These are phyloP conservation scores for Channallabes apus DNA, from an alignment of 2,797 vertebrate species.

Conservation along the genomic window DNA sequence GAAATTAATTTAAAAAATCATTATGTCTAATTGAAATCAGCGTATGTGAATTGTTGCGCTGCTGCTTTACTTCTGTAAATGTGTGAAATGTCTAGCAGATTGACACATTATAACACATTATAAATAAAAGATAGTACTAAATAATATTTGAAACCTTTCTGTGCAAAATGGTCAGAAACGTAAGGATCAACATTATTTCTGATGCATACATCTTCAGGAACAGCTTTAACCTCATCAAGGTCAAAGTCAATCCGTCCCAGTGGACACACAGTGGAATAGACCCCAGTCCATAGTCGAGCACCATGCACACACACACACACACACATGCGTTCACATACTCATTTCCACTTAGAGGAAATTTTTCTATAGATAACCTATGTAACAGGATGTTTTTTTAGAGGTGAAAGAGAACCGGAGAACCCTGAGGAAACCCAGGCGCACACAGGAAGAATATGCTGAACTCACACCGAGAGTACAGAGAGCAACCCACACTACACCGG, in stretches of 20 bases:
- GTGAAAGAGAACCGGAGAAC: neutral
- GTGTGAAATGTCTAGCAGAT: neutral
- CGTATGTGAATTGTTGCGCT: constrained; percentile 1
- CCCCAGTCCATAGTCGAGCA: neutral
- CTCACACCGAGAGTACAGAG: neutral
- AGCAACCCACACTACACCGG: neutral
- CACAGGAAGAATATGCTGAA: constrained; percentile 7
- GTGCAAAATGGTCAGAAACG: neutral
- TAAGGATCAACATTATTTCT: neutral
- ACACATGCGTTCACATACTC: neutral
- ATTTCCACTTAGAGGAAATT: neutral
- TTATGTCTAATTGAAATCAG: constrained; percentile 48
- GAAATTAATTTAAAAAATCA: neutral
- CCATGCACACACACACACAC: neutral
- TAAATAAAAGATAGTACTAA: neutral
- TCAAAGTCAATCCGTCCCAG: neutral
- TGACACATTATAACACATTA: neutral
- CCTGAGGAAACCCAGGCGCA: neutral
- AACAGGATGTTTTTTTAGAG: neutral
- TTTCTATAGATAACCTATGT: neutral
- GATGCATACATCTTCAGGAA: neutral
- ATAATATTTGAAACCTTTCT: neutral
- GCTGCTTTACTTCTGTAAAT: constrained; percentile 22
- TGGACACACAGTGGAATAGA: neutral
- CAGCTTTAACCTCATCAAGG: neutral